Base-by-base conservation (phyloP, 1,140 invertebrate genomes). In the Druon quercuslanigerum region DNA sequence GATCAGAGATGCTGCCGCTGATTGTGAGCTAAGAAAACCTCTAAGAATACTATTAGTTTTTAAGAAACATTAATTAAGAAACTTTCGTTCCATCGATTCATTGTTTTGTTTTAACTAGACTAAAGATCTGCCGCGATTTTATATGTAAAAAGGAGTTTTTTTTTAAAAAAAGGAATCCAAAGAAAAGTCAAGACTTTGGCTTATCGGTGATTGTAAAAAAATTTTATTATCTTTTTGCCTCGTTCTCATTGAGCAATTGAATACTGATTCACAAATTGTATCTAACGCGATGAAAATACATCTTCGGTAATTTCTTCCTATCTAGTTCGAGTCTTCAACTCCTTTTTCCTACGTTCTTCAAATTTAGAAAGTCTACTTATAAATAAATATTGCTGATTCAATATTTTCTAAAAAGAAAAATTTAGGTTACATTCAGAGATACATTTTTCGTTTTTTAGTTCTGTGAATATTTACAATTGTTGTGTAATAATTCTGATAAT, bases 221-320 rank as follows among this genome's bases (percentile, higher is more conserved):
- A 57, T 25, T 57, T 57, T 20, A 66, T 46, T 16, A 16, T 66
- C 16, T 66, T 60, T 66, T n/a, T 46, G 12, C 33, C n/a, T 66
- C 17, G 19, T 66, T 66, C 40, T 46, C 16, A 40, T 66, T 46
- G n/a, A 14, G 40, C 46, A n/a, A 33, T 66, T n/a, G 25, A 66
- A 66, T 66, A 66, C 60, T 66, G 60, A 66, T 66, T 66, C n/a
- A 66, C 16, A 66, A 66, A 40, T 66, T 66, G 60, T 40, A 66
- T 33, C 25, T 40, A 66, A 33, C 25, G 16, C 40, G 13, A 66
- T 33, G n/a, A 46, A 46, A 66, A 66, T 40, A 66, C 40, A 66
- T 40, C 25, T 66, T 66, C 33, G 25, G 57, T 66, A 66, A 16
- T 66, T 66, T 66, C 33, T 66, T 66, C 13, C 13, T 66, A 33